Percentiles rank a stretch among this genome's conserved stretches.
Evolutionary conservation across 2,888 invertebrate genomes (phyloP).

Genomic region (Clivina fossor): DNA sequence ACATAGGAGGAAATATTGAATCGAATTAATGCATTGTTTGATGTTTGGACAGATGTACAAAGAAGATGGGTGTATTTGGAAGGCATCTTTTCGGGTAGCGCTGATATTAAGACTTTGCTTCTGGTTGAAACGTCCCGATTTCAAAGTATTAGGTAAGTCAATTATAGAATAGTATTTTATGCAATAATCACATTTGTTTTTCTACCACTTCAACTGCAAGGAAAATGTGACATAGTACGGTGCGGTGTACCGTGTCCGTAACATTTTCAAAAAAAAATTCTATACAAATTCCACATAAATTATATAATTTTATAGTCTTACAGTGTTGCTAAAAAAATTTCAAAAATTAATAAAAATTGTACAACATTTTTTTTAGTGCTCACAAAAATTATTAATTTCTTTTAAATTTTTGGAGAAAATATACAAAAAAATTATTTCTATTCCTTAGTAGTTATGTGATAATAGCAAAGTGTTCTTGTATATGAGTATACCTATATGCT

Average conservation of each 20-base stretch:
- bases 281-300: conserved; percentile 12
- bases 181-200: too few species aligned
- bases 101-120: conserved; percentile 94
- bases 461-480: conserved; percentile 12
- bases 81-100: conserved; percentile 98
- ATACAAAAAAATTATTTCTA: too few species aligned
- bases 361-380: background rate
- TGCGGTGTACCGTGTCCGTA: conserved; percentile 54
- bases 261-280: conserved; percentile 11
- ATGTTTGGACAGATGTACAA: conserved; percentile 99
- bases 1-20: conserved; percentile 99
- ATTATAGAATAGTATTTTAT: conserved; percentile 5
- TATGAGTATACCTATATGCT: conserved; percentile 13
- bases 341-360: too few species aligned
- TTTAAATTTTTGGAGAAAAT: conserved; percentile 3
- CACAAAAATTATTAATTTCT: conserved; percentile 1
- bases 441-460: too few species aligned
- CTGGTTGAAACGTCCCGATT: conserved; percentile 98
- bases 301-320: conserved; percentile 9
- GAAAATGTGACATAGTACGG: conserved; percentile 13
- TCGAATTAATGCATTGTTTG: conserved; percentile 95
- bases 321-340: too few species aligned
- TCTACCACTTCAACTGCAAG: too few species aligned
- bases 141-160: conserved; percentile 74
- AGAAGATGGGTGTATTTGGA: conserved; percentile 99